phyloP scores from a whole-genome alignment of 2,797 vertebrate genomes.

The Coregonus suidteri region DNA sequence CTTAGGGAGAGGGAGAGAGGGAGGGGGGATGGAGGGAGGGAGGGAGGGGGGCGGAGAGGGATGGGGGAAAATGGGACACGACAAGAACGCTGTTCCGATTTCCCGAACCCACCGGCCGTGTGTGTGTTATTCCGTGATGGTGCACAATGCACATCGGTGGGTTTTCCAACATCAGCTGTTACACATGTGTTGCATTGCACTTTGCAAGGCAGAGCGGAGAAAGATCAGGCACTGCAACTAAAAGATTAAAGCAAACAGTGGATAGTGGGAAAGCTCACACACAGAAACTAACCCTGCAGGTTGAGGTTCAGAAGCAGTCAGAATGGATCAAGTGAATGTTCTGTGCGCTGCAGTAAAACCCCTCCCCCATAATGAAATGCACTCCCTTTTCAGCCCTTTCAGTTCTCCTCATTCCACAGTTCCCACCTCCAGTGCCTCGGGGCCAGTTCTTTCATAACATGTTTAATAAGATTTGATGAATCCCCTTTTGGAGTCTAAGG shows the following conservation, averaged over 20 bases:
- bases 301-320: background rate
- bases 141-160: constrained; percentile 58
- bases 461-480: constrained; percentile 59
- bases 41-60: too few species aligned
- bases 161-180: constrained; percentile 61
- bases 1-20: too few species aligned
- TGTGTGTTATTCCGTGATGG: constrained; percentile 51
- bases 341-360: constrained; percentile 17
- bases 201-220: constrained; percentile 22
- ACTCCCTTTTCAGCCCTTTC: constrained; percentile 18
- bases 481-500: constrained; percentile 45
- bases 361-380: constrained; percentile 29
- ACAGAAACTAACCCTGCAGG: background rate
- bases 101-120: constrained; percentile 56
- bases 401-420: background rate
- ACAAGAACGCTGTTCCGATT: constrained; percentile 14
- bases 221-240: constrained; percentile 18
- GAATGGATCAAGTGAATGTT: constrained; percentile 20
- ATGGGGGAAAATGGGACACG: constrained; percentile 58
- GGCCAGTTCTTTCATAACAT: constrained; percentile 35
- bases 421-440: constrained; percentile 6
- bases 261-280: background rate
- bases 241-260: constrained; percentile 34
- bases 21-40: too few species aligned
- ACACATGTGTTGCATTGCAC: constrained; percentile 22